phyloP scores from a whole-genome alignment of 1,140 invertebrate genomes.

The Drosophila yakuba region DNA sequence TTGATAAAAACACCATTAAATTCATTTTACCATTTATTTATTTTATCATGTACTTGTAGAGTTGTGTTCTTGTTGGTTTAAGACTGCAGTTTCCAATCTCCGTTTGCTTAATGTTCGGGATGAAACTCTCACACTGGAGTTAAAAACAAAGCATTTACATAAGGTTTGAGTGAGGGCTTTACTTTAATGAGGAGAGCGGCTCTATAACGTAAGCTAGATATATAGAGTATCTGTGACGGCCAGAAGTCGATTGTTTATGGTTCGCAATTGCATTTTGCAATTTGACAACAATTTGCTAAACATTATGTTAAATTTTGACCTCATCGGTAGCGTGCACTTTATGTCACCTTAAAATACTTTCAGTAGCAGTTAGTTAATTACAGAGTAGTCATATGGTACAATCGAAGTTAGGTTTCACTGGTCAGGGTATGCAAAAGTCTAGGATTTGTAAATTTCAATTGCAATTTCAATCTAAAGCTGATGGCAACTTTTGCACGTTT shows the following conservation, averaged over 20 bases:
- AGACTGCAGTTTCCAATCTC: constrained; percentile 47
- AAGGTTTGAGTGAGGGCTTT: constrained; percentile 36
- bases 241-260: constrained; percentile 26
- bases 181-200: constrained; percentile 23
- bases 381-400: constrained; percentile 50
- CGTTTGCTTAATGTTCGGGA: constrained; percentile 41
- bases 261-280: constrained; percentile 10
- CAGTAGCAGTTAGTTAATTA: constrained; percentile 42
- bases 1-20: constrained; percentile 3
- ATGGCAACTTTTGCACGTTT: constrained; percentile 33
- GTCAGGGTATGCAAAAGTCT: constrained; percentile 42
- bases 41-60: constrained; percentile 54
- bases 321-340: constrained; percentile 30
- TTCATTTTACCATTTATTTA: constrained; percentile 70
- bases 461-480: constrained; percentile 45
- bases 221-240: constrained; percentile 42
- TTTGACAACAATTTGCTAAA: constrained; percentile 45
- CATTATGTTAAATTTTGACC: constrained; percentile 41
- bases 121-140: constrained; percentile 28
- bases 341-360: constrained; percentile 42
- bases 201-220: constrained; percentile 43
- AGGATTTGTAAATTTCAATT: constrained; percentile 41
- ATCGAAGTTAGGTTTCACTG: constrained; percentile 47
- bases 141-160: constrained; percentile 52
- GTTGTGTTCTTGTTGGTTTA: constrained; percentile 45